A percentile compares a stretch with the other conserved stretches of the same genome.
phyloP scores from a whole-genome alignment of 2,113 vertebrate genomes.

The Megaceryle maxima region DNA sequence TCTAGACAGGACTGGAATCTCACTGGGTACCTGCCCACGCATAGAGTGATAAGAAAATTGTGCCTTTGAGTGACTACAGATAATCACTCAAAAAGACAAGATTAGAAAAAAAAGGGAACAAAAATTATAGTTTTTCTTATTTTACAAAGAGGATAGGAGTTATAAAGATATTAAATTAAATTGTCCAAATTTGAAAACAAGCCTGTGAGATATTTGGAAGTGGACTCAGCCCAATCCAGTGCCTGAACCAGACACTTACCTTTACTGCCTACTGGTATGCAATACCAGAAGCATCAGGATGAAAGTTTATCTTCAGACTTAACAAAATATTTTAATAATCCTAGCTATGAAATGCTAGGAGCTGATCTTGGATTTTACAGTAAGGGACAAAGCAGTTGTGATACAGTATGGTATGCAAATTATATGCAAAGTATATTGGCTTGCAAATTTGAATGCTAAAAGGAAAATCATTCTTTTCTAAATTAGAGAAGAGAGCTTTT shows the following conservation, averaged over 20 bases:
- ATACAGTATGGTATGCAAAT: slow-evolving; percentile 51
- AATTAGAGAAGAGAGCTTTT: slow-evolving; percentile 12
- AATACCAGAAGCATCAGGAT: slow-evolving; percentile 4
- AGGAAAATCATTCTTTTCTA: slow-evolving; percentile 48
- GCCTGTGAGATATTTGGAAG: background rate
- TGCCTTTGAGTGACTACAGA: slow-evolving; percentile 9
- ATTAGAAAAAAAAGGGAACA: background rate
- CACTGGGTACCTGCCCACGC: slow-evolving; percentile 1
- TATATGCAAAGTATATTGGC: slow-evolving; percentile 51
- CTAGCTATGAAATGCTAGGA: slow-evolving; percentile 24
- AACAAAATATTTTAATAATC: slow-evolving; percentile 62
- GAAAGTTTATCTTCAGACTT: slow-evolving; percentile 46
- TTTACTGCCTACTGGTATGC: background rate
- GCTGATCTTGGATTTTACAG: slow-evolving; percentile 46
- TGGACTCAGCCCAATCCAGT: background rate
- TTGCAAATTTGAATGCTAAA: slow-evolving; percentile 52
- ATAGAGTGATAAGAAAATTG: background rate
- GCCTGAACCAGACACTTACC: background rate
- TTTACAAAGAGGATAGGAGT: background rate
- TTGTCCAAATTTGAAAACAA: background rate
- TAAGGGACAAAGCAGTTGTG: slow-evolving; percentile 17
- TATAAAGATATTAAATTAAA: background rate
- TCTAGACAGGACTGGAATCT: background rate
- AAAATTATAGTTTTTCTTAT: background rate
- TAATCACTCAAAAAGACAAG: slow-evolving; percentile 3